Percentiles rank a stretch among this genome's conserved stretches.
These are phyloP conservation scores for Teleogryllus oceanicus DNA, from an alignment of 2,888 invertebrate genomes.

Conservation along the genomic window DNA sequence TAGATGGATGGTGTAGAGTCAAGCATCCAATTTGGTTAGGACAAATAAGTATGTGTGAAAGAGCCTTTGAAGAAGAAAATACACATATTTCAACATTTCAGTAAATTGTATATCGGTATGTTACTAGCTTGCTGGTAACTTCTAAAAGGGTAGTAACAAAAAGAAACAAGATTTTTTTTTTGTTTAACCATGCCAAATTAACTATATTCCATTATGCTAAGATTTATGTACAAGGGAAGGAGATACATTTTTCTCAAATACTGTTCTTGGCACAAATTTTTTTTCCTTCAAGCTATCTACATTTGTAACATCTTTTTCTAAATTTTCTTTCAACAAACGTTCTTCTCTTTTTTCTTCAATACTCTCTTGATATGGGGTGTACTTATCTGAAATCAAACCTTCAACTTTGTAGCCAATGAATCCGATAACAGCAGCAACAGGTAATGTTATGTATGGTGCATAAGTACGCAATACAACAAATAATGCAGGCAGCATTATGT, in stretches of 20 bases:
- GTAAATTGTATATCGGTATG: too few relatives aligned
- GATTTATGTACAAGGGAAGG: conserved; percentile 42
- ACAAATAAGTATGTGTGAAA: too few relatives aligned
- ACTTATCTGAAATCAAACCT: conserved; percentile 46
- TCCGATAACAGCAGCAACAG: conserved; percentile 77
- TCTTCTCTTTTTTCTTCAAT: conserved; percentile 72
- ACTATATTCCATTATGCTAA: neutral
- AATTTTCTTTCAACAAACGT: conserved; percentile 59
- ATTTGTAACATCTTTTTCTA: conserved; percentile 56
- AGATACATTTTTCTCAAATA: conserved; percentile 50
- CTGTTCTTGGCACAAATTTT: conserved; percentile 51
- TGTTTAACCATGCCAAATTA: too few relatives aligned
- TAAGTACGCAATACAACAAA: conserved; percentile 65
- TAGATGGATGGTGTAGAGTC: too few relatives aligned
- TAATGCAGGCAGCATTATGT: conserved; percentile 73
- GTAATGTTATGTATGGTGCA: conserved; percentile 75
- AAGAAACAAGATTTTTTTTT: too few relatives aligned
- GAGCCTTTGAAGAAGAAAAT: too few relatives aligned
- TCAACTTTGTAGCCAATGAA: conserved; percentile 85
- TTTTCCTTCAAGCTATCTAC: conserved; percentile 67
- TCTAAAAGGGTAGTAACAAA: too few relatives aligned
- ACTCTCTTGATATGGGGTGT: conserved; percentile 57
- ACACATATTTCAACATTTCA: too few relatives aligned
- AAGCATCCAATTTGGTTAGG: too few relatives aligned
- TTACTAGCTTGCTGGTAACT: too few relatives aligned